Conservation (phyloP, 2,113 vertebrate species). For the Hypocryptadius cinnamomeus region DNA sequence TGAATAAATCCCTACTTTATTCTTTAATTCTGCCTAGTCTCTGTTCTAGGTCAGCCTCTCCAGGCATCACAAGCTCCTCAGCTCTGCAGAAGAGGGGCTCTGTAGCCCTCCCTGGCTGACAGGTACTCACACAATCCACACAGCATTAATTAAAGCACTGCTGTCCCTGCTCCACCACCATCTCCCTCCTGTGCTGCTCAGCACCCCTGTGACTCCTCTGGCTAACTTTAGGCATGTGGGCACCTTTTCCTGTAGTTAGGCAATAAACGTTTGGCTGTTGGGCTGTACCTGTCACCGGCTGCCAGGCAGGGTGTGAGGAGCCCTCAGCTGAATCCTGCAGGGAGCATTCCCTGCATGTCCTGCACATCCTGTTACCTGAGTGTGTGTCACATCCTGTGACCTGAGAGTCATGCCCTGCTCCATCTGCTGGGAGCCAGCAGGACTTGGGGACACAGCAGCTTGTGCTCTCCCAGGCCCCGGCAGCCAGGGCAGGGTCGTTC, state of each 20-base stretch:
- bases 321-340: not conserved
- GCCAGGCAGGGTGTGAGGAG: not conserved
- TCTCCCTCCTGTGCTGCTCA: not conserved
- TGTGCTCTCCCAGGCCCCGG: accelerated
- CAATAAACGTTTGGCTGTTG: not conserved
- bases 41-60: not conserved
- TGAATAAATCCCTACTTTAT: not conserved
- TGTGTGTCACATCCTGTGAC: not conserved
- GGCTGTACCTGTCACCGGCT: not conserved
- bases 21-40: not conserved
- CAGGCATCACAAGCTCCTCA: not conserved
- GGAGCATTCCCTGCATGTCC: not conserved
- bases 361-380: not conserved
- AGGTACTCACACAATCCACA: not conserved
- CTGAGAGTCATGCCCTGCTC: not conserved
- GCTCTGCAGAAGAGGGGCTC: not conserved
- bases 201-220: not conserved
- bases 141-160: not conserved
- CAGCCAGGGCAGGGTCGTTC: not conserved
- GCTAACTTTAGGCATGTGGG: not conserved
- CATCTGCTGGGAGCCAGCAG: not conserved
- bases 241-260: not conserved
- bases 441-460: accelerated
- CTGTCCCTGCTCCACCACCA: not conserved
- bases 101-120: not conserved